Conservation (phyloP, 1,140 invertebrate species). For the Bilobella aurantiaca region DNA sequence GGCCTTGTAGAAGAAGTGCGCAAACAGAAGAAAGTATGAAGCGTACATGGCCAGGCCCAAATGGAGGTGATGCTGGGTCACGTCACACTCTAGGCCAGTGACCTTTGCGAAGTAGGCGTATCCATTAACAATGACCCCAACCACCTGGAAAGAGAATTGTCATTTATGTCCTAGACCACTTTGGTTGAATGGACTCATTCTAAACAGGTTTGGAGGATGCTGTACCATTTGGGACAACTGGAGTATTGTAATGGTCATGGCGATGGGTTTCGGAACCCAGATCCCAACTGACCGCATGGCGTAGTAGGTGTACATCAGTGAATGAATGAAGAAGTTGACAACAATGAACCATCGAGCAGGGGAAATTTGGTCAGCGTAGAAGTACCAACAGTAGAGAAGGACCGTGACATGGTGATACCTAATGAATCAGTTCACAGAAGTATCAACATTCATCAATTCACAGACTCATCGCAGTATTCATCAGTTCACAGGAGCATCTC, state of each 20-base stretch:
- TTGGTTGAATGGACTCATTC: no score
- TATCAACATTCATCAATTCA: neutral
- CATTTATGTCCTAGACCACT: no score
- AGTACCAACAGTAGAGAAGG: slow-evolving; percentile 87
- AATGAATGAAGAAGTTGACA: slow-evolving; percentile 98
- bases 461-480: no score
- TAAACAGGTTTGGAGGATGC: no score
- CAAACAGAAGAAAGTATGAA: slow-evolving; percentile 22
- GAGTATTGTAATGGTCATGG: slow-evolving; percentile 83
- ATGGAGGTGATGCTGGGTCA: slow-evolving; percentile 74
- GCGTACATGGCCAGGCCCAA: slow-evolving; percentile 89
- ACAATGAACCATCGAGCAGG: slow-evolving; percentile 95
- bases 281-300: slow-evolving; percentile 78
- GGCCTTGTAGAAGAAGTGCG: slow-evolving; percentile 11
- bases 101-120: slow-evolving; percentile 61
- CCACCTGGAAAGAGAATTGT: no score
- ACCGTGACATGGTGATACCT: slow-evolving; percentile 54
- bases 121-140: slow-evolving; percentile 81
- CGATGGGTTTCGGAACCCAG: slow-evolving; percentile 68
- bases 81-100: slow-evolving; percentile 61
- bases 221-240: slow-evolving; percentile 96
- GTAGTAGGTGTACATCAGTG: slow-evolving; percentile 97
- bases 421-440: slow-evolving; percentile 1
- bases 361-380: slow-evolving; percentile 88
- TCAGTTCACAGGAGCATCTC: no score